phyloP scores from a whole-genome alignment of 1,140 invertebrate genomes.

The Lutraria rhynchaena region DNA sequence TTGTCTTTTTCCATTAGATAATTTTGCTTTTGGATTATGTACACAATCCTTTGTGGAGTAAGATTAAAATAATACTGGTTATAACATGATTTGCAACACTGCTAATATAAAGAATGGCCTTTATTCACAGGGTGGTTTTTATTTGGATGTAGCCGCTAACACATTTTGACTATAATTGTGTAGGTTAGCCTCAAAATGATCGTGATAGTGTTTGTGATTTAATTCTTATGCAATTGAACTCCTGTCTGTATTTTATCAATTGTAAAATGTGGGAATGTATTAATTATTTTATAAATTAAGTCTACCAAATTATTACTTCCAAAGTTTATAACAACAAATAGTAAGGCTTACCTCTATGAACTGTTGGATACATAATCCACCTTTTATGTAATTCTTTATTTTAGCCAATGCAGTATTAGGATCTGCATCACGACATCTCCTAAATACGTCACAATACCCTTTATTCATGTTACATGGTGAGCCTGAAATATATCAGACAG shows the following conservation, averaged over 20 bases:
- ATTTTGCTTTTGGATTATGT: too few relatives aligned
- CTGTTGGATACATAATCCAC: neutral
- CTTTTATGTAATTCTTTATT: constrained; percentile 5
- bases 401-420: constrained; percentile 15
- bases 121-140: too few relatives aligned
- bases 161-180: too few relatives aligned
- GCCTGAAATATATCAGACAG: too few relatives aligned
- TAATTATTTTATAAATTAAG: neutral
- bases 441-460: constrained; percentile 36
- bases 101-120: too few relatives aligned
- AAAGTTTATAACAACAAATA: neutral
- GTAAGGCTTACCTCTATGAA: neutral
- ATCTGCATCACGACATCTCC: constrained; percentile 19
- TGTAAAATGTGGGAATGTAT: neutral
- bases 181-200: too few relatives aligned
- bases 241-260: too few relatives aligned
- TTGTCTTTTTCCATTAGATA: too few relatives aligned
- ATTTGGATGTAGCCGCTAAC: too few relatives aligned
- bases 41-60: too few relatives aligned
- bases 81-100: too few relatives aligned
- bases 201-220: neutral
- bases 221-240: neutral
- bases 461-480: constrained; percentile 18
- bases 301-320: neutral
- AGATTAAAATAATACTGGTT: too few relatives aligned